Base-by-base conservation (phyloP, 2,113 vertebrate species). In the Cathartes aura region DNA sequence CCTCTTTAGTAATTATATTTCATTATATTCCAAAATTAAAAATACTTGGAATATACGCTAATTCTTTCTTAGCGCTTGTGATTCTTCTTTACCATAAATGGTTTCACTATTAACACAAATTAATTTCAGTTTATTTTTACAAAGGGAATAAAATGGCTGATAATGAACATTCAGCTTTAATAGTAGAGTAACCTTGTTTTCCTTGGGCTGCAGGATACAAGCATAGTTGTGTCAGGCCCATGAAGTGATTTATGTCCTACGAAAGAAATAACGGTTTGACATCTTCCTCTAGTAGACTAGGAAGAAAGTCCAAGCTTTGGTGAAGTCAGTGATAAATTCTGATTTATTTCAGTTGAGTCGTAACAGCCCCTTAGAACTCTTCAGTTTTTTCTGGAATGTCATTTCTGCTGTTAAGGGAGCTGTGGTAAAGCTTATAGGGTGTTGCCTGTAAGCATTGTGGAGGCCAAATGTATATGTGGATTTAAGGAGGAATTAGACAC, bases 291-390 rank as follows among this genome's bases (percentile, higher is more conserved):
- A 38, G 56, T 55, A 75, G 81, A n/a, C 50, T 30, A 43, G 64
- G 42, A 91, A 32, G 75, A 92, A 84, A 84, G 93, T 74, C 19
- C 24, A 91, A 85, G 68, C 73, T 82, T 84, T 34, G 34, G n/a
- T 90, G 67, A 91, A 90, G 79, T 68, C 58, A 47, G 56, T 93
- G 84, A 85, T 85, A 96, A 97, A 86, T 85, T 90, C 36, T 89
- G 70, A 58, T 94, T 90, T 90, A 68, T 93, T 94, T 94, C 52
- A 68, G 20, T 56, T 72, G 53, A 87, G 38, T 90, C 75, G 32
- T 64, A 86, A 42, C 8, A 1, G 82, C 45, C 11, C 20, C 15
- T 56, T 79, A 82, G 52, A 93, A 93, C 56, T 72, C 40, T 58
- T 59, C 12, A 3, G 0, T 45, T 95, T 78, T 81, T 93, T 48